phyloP scores from a whole-genome alignment of 2,113 vertebrate genomes.

The Pristiophorus japonicus region DNA sequence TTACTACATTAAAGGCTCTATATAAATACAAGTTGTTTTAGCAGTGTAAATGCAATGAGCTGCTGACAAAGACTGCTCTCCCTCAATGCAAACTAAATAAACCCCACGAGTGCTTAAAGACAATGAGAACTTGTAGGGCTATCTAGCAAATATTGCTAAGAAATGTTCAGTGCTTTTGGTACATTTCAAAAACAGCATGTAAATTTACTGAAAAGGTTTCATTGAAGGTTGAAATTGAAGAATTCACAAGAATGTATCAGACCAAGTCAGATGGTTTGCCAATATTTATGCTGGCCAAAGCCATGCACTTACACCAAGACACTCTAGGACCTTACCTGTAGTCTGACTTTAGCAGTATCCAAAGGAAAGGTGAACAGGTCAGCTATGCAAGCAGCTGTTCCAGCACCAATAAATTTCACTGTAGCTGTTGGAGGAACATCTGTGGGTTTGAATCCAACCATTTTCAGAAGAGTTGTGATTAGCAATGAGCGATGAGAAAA shows the following conservation, averaged over 20 bases:
- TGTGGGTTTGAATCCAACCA: conserved; percentile 54
- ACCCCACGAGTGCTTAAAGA: not conserved
- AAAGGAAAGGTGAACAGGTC: conserved; percentile 77
- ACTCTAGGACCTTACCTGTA: conserved; percentile 58
- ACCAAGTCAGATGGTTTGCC: not conserved
- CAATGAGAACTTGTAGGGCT: not conserved
- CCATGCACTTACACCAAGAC: not conserved
- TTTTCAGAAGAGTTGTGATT: conserved; percentile 40
- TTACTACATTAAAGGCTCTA: no score
- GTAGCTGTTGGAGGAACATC: conserved; percentile 54
- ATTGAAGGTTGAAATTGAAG: not conserved
- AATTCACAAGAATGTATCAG: not conserved
- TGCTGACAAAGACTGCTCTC: not conserved
- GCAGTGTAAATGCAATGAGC: not conserved
- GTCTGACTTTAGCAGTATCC: conserved; percentile 76
- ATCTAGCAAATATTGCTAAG: not conserved
- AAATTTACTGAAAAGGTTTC: not conserved
- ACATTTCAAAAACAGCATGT: not conserved
- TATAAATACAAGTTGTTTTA: no score
- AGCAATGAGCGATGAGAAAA: not conserved
- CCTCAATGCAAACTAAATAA: not conserved
- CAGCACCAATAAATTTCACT: conserved; percentile 66
- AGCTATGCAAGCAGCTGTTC: conserved; percentile 68
- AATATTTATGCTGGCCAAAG: not conserved
- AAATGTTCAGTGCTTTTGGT: not conserved